Evolutionary conservation across 1,140 invertebrate genomes (phyloP).

Genomic region (Eciton burchellii): DNA sequence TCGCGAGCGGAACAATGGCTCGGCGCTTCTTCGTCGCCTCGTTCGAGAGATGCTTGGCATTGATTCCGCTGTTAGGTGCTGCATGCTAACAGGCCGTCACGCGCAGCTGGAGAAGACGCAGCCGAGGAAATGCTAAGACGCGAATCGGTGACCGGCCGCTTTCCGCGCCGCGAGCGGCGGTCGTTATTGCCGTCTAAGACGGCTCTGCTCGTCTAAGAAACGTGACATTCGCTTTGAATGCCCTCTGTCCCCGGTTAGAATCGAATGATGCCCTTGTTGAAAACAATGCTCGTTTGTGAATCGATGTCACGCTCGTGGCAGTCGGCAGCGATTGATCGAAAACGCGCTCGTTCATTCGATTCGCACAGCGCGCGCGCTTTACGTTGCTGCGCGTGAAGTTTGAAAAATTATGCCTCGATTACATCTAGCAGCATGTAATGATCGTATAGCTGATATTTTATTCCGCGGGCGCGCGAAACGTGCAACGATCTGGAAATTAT

Average conservation of each 20-base stretch:
- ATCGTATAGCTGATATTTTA: not conserved
- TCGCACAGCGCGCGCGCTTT: no score
- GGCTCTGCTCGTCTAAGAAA: slow-evolving; percentile 35
- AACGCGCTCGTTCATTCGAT: not conserved
- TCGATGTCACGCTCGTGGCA: not conserved
- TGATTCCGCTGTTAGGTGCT: slow-evolving; percentile 45
- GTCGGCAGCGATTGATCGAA: not conserved
- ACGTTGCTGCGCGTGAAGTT: no score
- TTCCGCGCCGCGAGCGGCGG: not conserved
- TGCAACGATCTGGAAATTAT: slow-evolving; percentile 3
- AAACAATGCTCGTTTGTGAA: slow-evolving; percentile 42
- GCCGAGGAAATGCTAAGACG: slow-evolving; percentile 60
- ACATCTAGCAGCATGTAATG: not conserved
- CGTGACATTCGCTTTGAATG: slow-evolving; percentile 43
- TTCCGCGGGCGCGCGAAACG: not conserved
- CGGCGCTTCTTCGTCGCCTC: slow-evolving; percentile 32
- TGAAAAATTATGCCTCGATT: not conserved
- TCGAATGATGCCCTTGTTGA: slow-evolving; percentile 40
- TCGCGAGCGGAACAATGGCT: slow-evolving; percentile 65
- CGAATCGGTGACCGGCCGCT: slow-evolving; percentile 38
- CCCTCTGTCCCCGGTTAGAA: not conserved
- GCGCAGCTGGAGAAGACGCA: slow-evolving; percentile 46
- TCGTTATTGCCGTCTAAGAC: slow-evolving; percentile 35
- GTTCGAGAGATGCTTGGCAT: slow-evolving; percentile 55
- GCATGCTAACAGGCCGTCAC: slow-evolving; percentile 56